Evolutionary conservation across 2,113 vertebrate species (phyloP).

Genomic region (Antigone vipio): DNA sequence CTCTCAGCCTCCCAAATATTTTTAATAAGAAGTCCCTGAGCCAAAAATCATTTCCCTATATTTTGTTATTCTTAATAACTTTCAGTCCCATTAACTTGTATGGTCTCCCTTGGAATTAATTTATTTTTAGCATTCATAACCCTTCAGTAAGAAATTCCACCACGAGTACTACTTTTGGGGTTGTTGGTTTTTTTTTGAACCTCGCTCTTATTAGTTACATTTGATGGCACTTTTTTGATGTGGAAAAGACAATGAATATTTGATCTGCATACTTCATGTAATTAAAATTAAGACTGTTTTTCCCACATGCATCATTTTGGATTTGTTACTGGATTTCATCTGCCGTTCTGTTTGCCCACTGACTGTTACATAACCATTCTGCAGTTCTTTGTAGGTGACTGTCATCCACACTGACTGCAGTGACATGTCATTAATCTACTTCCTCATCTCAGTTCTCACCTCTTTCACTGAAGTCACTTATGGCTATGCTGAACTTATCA

Average conservation of each 20-base stretch:
- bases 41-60: neutral
- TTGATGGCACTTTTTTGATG: neutral
- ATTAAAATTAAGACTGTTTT: neutral
- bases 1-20: neutral
- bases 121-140: neutral
- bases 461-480: neutral
- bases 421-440: neutral
- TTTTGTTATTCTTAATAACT: neutral
- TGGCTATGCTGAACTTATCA: neutral
- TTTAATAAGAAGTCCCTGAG: neutral
- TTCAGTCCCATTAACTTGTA: neutral
- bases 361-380: neutral
- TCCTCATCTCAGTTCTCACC: neutral
- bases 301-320: neutral
- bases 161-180: neutral
- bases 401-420: neutral
- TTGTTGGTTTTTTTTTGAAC: neutral
- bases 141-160: neutral
- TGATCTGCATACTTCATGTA: neutral
- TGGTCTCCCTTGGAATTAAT: neutral
- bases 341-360: neutral
- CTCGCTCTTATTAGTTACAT: neutral
- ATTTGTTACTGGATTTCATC: neutral
- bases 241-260: neutral
- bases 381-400: neutral